Base-by-base conservation (phyloP, 1,140 invertebrate genomes). In the Sesamia nonagrioides region DNA sequence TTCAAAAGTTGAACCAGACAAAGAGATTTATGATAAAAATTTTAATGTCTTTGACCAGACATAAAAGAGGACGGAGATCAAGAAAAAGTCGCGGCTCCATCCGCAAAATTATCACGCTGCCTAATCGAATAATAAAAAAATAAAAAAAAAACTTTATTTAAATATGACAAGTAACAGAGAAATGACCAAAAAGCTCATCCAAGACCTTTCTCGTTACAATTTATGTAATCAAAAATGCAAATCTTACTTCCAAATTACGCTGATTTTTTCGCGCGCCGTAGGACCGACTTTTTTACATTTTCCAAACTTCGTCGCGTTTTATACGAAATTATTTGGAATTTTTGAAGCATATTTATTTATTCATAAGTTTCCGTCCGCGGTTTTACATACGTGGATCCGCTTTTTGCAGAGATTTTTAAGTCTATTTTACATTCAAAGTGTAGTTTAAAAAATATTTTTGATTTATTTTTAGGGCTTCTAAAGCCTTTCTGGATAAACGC, bases 171-270 rank as follows among this genome's bases (percentile, higher is more conserved):
- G n/a, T 63, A 18, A 9, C 6, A 11, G n/a, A 40, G 42, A 27
- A 37, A 40, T 42, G 8, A 40, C 60, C 18, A 68, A 77, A 77
- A 77, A 61, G n/a, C 63, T 13, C 18, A n/a, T n/a, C 21, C 56
- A 75, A 61, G 56, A 61, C 63, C 45, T 63, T 40, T 75, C 74
- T 84, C 79, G 83, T 83, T 81, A 86, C 77, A 77, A 85, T 84
- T 83, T 87, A 85, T 82, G 87, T 87, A 90, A 90, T 90, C 89
- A 89, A 90, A 89, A 90, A 90, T 90, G 89, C 82, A 87, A 89
- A 90, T 90, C 60, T 84, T 33, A 48, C 80, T 77, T 81, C 77
- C 73, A 82, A 89, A 87, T 84, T 86, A 88, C 84, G 84, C 79
- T 86, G 84, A 89, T 89, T 90, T 82, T 78, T 72, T 17, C 48